Base-by-base conservation (phyloP, 2,888 invertebrate species). In the Resseliella maxima region DNA sequence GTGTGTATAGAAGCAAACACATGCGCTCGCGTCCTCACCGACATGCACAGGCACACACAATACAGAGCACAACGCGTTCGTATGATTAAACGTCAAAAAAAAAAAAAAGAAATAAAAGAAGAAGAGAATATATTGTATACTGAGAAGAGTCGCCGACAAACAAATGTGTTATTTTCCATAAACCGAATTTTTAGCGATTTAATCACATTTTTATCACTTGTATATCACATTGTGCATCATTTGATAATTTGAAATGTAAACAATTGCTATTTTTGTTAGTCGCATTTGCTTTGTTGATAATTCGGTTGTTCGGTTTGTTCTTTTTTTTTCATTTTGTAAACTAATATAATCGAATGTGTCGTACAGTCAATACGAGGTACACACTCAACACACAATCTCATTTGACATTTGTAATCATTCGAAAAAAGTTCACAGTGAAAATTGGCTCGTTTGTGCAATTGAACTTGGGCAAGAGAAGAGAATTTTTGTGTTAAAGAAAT, bases 61-160 rank as follows among this genome's bases (percentile, higher is more conserved):
- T n/a, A n/a, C 36, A 81, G 1, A 81, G 27, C 8, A 36, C 36
- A 38, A 83, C 83, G 38, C 41, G 38, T 83, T 38, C 41, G 24
- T 24, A 83, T 38, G 83, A 83, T 83, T 21, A 83, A 83, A 83
- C 83, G 83, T 83, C 83, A 83, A 38, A 83, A 83, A 38, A 59
- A 59, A 59, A 24, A 59, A 24, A 24, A 2, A n/a, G n/a, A n/a
- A n/a, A n/a, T n/a, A n/a, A n/a, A n/a, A n/a, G n/a, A n/a, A n/a
- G n/a, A n/a, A n/a, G n/a, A n/a, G n/a, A n/a, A n/a, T n/a, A n/a
- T n/a, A n/a, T n/a, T n/a, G 59, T 72, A 31, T 31, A 6, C 1
- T 12, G n/a, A 72, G 72, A 72, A 72, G 72, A 72, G 35, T 72
- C 72, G n/a, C 35, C 72, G 72, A 31, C 72, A 31, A 72, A 35